Percentiles rank a stretch among this genome's conserved stretches.
phyloP scores from a whole-genome alignment of 2,888 invertebrate species.

The Hydraecia micacea region DNA sequence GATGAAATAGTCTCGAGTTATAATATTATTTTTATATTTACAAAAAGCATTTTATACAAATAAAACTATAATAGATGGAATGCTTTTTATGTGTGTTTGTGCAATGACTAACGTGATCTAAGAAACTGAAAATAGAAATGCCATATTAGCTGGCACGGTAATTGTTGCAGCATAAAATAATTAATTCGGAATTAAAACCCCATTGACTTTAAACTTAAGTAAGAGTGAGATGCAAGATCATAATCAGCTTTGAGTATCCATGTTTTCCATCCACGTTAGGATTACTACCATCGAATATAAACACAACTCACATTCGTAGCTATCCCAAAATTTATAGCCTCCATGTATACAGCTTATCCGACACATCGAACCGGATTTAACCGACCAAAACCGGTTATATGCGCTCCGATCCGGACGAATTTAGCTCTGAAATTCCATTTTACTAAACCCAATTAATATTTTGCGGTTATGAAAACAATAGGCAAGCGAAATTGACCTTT shows the following conservation, averaged over 20 bases:
- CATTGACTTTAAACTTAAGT: neutral
- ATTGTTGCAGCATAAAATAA: neutral
- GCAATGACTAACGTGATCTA: neutral
- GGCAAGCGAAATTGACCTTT: slow-evolving; percentile 31
- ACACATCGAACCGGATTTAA: slow-evolving; percentile 71
- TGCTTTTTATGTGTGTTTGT: neutral
- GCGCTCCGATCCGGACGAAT: slow-evolving; percentile 67
- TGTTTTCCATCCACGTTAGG: slow-evolving; percentile 25
- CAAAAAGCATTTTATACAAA: neutral
- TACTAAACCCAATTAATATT: slow-evolving; percentile 57
- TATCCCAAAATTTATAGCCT: slow-evolving; percentile 58
- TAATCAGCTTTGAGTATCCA: slow-evolving; percentile 19
- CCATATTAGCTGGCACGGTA: neutral
- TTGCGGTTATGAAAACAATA: slow-evolving; percentile 37
- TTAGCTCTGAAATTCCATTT: slow-evolving; percentile 57
- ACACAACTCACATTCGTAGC: slow-evolving; percentile 54
- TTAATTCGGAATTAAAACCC: neutral
- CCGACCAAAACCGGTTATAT: slow-evolving; percentile 71
- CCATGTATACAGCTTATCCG: slow-evolving; percentile 67
- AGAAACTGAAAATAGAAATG: neutral
- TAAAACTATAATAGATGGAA: neutral
- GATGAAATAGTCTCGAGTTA: neutral
- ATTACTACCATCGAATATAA: slow-evolving; percentile 49
- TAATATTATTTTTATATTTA: neutral
- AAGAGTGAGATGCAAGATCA: neutral